phyloP scores from a whole-genome alignment of 2,888 invertebrate species.

The Zhuqinia jingwanae region DNA sequence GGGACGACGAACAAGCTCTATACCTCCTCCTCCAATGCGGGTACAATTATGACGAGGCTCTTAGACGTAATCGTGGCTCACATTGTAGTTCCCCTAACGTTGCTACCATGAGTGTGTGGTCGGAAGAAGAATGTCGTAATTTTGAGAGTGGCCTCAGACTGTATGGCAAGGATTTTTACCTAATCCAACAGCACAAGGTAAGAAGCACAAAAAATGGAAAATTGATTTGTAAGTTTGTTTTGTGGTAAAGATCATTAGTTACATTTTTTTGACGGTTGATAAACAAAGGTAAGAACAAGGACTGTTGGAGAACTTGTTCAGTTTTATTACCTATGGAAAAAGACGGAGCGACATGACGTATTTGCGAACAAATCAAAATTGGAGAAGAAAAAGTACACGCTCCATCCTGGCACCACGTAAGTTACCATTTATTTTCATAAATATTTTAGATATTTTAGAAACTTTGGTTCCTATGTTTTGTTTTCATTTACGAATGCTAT shows the following conservation, averaged over 20 bases:
- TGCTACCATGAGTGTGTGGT: constrained; percentile 94
- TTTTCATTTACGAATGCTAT: constrained; percentile 3
- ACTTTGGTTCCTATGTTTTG: neutral
- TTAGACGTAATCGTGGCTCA: constrained; percentile 89
- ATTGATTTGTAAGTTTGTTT: too few species aligned
- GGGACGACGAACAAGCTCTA: constrained; percentile 90
- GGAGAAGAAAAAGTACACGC: constrained; percentile 95
- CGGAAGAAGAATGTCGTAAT: constrained; percentile 97
- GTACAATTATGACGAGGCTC: constrained; percentile 96
- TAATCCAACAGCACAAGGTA: constrained; percentile 95
- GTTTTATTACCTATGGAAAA: constrained; percentile 96
- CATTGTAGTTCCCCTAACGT: constrained; percentile 83
- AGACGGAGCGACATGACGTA: constrained; percentile 97
- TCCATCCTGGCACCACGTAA: constrained; percentile 94
- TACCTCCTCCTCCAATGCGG: constrained; percentile 96
- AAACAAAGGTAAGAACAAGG: constrained; percentile 91
- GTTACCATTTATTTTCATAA: constrained; percentile 78
- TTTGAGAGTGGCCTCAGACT: constrained; percentile 97
- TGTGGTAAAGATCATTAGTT: constrained; percentile 48
- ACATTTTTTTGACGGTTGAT: constrained; percentile 74
- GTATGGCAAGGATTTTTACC: constrained; percentile 97
- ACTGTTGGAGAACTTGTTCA: constrained; percentile 98
- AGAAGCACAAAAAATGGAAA: neutral
- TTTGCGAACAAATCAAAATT: constrained; percentile 92
- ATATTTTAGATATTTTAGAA: neutral